These are phyloP conservation scores for Siphlonurus alternatus DNA, from an alignment of 2,888 invertebrate genomes.

Conservation along the genomic window DNA sequence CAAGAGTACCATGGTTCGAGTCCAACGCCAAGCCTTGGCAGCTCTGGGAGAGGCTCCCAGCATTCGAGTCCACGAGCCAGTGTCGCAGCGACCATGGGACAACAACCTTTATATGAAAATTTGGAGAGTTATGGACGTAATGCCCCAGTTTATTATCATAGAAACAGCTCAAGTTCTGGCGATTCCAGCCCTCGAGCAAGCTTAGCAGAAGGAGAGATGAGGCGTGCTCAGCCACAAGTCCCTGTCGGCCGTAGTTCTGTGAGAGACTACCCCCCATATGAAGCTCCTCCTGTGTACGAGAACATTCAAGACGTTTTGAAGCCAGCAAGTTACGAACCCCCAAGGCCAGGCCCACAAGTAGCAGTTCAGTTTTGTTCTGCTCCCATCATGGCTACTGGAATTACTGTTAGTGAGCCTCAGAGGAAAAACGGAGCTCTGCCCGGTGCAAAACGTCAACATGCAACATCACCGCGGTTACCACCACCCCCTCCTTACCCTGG, in stretches of 20 bases:
- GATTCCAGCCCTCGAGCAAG: constrained; percentile 30
- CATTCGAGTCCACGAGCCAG: constrained; percentile 28
- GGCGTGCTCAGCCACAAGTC: constrained; percentile 70
- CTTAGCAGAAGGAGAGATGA: constrained; percentile 27
- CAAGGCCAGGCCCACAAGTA: constrained; percentile 25
- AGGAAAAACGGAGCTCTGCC: neutral
- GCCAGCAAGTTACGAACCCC: constrained; percentile 24
- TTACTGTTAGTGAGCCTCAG: neutral
- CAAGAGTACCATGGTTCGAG: constrained; percentile 22
- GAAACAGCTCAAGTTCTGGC: constrained; percentile 27
- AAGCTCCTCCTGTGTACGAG: constrained; percentile 41
- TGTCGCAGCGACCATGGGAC: constrained; percentile 17
- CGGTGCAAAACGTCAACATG: neutral
- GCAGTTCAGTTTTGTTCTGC: constrained; percentile 2
- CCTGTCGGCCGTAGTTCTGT: constrained; percentile 33
- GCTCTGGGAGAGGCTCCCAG: constrained; percentile 35
- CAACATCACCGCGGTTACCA: constrained; percentile 2
- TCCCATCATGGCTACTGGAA: neutral
- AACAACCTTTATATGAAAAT: constrained; percentile 56
- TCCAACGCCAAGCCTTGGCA: constrained; percentile 41
- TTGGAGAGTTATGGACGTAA: constrained; percentile 57
- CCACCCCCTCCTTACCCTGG: constrained; percentile 17
- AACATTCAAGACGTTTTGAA: constrained; percentile 37
- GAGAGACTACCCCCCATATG: constrained; percentile 26
- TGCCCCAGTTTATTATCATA: constrained; percentile 22